A percentile compares a stretch with the other conserved stretches of the same genome.
These are phyloP conservation scores for Pseudomyrmex concolor DNA, from an alignment of 1,140 invertebrate species.

Conservation along the genomic window DNA sequence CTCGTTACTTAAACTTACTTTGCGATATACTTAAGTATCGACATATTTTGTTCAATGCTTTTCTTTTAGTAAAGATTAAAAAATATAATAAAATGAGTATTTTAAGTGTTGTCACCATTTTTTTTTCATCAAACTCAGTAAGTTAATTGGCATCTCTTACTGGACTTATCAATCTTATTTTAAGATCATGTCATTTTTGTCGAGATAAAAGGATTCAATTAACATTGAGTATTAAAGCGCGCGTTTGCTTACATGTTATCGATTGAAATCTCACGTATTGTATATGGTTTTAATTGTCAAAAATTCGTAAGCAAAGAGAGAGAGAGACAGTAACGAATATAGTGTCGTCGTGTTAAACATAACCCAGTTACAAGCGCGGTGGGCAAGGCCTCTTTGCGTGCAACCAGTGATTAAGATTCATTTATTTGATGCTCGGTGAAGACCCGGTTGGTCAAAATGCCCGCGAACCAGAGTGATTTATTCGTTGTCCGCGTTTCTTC, in stretches of 20 bases:
- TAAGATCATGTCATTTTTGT: neutral
- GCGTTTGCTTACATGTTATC: neutral
- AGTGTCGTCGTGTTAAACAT: constrained; percentile 21
- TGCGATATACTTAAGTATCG: too few species aligned
- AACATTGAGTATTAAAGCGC: neutral
- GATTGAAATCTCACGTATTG: neutral
- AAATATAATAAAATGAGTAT: too few species aligned
- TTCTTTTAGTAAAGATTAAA: too few species aligned
- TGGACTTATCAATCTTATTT: neutral
- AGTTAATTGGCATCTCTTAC: too few species aligned
- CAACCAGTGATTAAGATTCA: constrained; percentile 57
- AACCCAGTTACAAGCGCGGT: constrained; percentile 37
- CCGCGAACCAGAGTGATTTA: constrained; percentile 43
- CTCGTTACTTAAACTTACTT: too few species aligned
- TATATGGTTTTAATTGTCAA: constrained; percentile 7
- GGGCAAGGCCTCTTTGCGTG: constrained; percentile 40
- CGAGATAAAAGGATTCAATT: neutral
- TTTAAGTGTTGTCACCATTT: too few species aligned
- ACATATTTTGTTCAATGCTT: too few species aligned
- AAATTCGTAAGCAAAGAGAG: neutral
- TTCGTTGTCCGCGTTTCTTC: constrained; percentile 52
- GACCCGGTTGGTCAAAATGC: constrained; percentile 36
- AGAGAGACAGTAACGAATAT: constrained; percentile 23
- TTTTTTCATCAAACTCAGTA: too few species aligned
- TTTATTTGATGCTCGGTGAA: constrained; percentile 39